Conservation (phyloP, 1,140 invertebrate genomes). For the Aphelenchoides avenae region DNA sequence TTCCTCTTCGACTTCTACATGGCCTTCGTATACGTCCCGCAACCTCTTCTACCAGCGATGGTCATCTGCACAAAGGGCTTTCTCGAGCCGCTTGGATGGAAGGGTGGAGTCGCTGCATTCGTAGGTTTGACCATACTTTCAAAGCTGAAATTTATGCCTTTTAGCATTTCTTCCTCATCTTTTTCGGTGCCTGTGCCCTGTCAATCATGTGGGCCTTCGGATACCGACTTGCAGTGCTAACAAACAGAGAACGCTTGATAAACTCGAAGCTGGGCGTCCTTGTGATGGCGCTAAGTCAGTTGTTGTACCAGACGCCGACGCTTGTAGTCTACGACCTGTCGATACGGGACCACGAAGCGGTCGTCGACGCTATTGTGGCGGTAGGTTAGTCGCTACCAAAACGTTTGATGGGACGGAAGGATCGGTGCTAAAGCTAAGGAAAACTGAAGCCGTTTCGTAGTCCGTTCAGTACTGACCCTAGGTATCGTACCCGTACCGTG, state of each 20-base stretch:
- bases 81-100: slow-evolving; percentile 1
- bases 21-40: slow-evolving; percentile 6
- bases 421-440: too few species aligned
- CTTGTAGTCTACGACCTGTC: not conserved
- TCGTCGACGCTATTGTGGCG: not conserved
- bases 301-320: slow-evolving; percentile 4
- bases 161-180: too few species aligned
- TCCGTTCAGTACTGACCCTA: too few species aligned
- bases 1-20: too few species aligned
- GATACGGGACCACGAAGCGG: not conserved
- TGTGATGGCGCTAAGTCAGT: not conserved
- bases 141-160: too few species aligned
- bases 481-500: too few species aligned
- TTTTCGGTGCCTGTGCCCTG: too few species aligned
- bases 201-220: too few species aligned
- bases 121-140: not conserved
- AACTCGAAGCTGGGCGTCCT: not conserved
- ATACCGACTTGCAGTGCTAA: not conserved
- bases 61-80: slow-evolving; percentile 10
- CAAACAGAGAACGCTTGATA: slow-evolving; percentile 1
- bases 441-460: too few species aligned
- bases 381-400: too few species aligned
- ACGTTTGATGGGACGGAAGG: too few species aligned
- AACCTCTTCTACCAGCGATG: slow-evolving; percentile 1
- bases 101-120: not conserved